phyloP scores from a whole-genome alignment of 2,113 vertebrate genomes.

The Sander vitreus region DNA sequence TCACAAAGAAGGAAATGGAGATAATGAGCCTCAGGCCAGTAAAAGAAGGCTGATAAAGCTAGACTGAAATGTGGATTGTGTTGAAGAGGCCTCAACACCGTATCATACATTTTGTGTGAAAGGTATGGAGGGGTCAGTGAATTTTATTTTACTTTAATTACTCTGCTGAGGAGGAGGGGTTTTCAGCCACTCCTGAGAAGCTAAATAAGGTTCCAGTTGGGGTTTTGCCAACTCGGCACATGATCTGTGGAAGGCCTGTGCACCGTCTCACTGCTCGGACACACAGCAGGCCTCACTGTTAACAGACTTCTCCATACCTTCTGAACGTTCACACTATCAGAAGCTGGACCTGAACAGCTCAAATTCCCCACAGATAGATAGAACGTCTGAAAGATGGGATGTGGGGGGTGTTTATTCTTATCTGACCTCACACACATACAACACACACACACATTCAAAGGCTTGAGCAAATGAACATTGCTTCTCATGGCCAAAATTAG shows the following conservation, averaged over 20 bases:
- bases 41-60: background rate
- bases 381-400: slow-evolving; percentile 30
- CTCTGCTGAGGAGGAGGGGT: slow-evolving; percentile 3
- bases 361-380: background rate
- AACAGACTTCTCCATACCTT: slow-evolving; percentile 4
- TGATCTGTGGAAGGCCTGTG: slow-evolving; percentile 49
- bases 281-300: slow-evolving; percentile 19
- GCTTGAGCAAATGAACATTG: slow-evolving; percentile 5
- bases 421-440: slow-evolving; percentile 18
- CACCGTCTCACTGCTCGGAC: slow-evolving; percentile 28
- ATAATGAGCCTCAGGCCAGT: background rate
- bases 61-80: background rate
- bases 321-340: slow-evolving; percentile 27
- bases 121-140: background rate
- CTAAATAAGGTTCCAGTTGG: slow-evolving; percentile 57
- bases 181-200: slow-evolving; percentile 4
- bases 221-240: slow-evolving; percentile 66
- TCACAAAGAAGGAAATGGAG: background rate
- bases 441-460: background rate
- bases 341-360: background rate
- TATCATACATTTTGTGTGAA: background rate
- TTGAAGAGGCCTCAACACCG: background rate
- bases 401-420: slow-evolving; percentile 17
- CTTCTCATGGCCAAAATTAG: background rate
- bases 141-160: background rate